These are phyloP conservation scores for Caenorhabditis remanei DNA, from an alignment of 1,140 invertebrate genomes.

Conservation along the genomic window DNA sequence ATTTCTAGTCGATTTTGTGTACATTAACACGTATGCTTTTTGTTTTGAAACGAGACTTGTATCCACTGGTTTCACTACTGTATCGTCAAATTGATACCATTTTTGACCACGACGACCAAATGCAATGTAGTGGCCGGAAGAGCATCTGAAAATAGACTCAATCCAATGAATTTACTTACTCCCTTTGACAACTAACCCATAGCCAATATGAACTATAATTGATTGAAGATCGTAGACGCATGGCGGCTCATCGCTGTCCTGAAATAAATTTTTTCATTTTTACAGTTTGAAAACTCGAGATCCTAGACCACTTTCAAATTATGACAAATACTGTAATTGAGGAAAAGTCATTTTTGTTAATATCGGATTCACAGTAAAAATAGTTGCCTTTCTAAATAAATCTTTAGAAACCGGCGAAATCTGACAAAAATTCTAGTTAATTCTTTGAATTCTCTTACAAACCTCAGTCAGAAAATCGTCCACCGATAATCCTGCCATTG, in stretches of 20 bases:
- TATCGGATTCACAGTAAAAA: too few relatives aligned
- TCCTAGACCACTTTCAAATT: too few relatives aligned
- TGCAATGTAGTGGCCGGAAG: slow-evolving; percentile 57
- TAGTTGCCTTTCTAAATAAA: too few relatives aligned
- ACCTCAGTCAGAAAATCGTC: slow-evolving; percentile 45
- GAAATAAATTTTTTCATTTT: too few relatives aligned
- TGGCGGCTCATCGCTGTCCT: slow-evolving; percentile 22
- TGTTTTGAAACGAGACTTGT: background rate
- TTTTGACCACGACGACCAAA: slow-evolving; percentile 15
- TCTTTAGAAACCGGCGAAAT: too few relatives aligned
- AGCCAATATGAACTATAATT: slow-evolving; percentile 62
- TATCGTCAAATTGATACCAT: slow-evolving; percentile 62
- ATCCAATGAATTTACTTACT: background rate
- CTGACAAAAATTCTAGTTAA: background rate
- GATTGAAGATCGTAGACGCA: slow-evolving; percentile 49
- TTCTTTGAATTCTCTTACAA: background rate
- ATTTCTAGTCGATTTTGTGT: background rate
- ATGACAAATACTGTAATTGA: too few relatives aligned
- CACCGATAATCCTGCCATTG: slow-evolving; percentile 47
- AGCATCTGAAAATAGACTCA: slow-evolving; percentile 33
- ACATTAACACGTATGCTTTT: background rate
- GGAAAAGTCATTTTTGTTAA: too few relatives aligned
- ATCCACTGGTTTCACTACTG: slow-evolving; percentile 19
- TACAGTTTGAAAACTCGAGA: too few relatives aligned
- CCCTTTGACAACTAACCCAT: slow-evolving; percentile 45